Conservation (phyloP, 2,797 vertebrate genomes). For the Phataginus tetradactyla region DNA sequence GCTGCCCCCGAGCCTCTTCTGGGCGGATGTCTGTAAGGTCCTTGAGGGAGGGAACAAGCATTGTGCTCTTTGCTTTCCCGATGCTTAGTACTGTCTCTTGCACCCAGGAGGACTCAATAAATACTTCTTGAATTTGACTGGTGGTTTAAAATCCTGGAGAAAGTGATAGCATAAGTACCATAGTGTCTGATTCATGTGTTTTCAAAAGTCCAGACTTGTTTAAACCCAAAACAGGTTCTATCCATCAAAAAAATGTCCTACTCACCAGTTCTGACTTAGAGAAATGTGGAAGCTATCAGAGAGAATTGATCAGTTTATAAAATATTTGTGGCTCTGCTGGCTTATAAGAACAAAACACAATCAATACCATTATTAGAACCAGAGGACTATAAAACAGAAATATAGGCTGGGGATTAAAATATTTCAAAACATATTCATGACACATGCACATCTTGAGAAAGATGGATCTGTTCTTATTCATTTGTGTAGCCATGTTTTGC, state of each 20-base stretch:
- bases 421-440: constrained; percentile 44
- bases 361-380: constrained; percentile 69
- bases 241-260: constrained; percentile 74
- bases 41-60: background rate
- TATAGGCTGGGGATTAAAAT: constrained; percentile 69
- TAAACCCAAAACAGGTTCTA: constrained; percentile 73
- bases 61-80: background rate
- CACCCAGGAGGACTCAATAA: background rate
- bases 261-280: constrained; percentile 71
- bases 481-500: constrained; percentile 12
- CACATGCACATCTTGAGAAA: background rate
- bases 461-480: constrained; percentile 18
- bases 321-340: constrained; percentile 74
- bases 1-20: background rate
- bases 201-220: constrained; percentile 71
- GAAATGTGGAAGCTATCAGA: constrained; percentile 79
- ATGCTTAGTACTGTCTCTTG: background rate
- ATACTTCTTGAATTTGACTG: constrained; percentile 18
- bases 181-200: constrained; percentile 61
- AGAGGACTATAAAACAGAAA: constrained; percentile 74
- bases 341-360: constrained; percentile 68
- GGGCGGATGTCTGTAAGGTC: background rate
- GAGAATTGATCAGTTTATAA: constrained; percentile 79
- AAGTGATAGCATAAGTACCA: constrained; percentile 35
- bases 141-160: constrained; percentile 40